A percentile compares a stretch with the other conserved stretches of the same genome.
phyloP scores from a whole-genome alignment of 2,888 invertebrate species.

The Mesochorus sp. region DNA sequence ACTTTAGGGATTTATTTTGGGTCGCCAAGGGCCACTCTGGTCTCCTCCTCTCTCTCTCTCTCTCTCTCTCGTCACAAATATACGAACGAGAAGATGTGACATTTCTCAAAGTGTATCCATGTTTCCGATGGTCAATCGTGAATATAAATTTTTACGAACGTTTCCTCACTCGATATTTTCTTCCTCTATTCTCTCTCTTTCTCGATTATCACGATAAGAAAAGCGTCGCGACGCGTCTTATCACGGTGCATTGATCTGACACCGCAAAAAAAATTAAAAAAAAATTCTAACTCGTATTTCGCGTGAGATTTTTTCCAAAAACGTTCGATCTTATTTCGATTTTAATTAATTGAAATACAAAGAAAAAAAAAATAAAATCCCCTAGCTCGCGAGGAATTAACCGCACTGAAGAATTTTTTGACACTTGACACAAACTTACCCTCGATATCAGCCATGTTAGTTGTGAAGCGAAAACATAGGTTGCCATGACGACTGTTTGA shows the following conservation, averaged over 20 bases:
- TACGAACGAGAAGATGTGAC: no score
- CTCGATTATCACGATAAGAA: conserved; percentile 26
- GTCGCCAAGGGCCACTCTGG: conserved; percentile 44
- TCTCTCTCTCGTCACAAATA: no score
- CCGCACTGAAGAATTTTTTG: conserved; percentile 60
- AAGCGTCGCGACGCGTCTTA: conserved; percentile 57
- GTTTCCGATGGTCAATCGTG: no score
- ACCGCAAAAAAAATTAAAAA: background rate
- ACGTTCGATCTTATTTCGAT: background rate
- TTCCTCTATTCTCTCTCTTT: background rate
- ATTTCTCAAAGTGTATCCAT: no score
- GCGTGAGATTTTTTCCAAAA: background rate
- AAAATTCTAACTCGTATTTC: background rate
- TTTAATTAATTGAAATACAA: background rate
- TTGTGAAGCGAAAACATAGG: conserved; percentile 72
- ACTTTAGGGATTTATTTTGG: conserved; percentile 51
- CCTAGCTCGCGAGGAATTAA: conserved; percentile 33
- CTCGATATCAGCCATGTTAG: conserved; percentile 78
- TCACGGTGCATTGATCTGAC: conserved; percentile 21
- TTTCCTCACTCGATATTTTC: conserved; percentile 27
- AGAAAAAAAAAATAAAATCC: conserved; percentile 1
- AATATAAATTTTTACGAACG: no score
- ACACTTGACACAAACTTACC: conserved; percentile 75
- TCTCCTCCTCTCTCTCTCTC: background rate
- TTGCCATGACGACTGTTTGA: conserved; percentile 71